These are phyloP conservation scores for Griposia aprilina DNA, from an alignment of 2,888 invertebrate genomes.

Conservation along the genomic window DNA sequence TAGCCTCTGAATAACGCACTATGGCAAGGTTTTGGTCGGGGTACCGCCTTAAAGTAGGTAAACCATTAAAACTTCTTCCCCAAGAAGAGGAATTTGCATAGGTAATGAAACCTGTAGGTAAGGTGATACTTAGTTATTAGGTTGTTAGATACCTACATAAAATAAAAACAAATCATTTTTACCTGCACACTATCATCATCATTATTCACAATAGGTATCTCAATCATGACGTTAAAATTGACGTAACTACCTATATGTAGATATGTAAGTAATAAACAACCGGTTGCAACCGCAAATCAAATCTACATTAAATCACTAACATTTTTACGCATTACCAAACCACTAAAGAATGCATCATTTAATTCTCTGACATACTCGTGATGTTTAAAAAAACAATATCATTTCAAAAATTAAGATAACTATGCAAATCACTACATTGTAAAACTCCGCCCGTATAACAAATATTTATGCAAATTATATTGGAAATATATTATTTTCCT, in stretches of 20 bases:
- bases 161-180: too few species aligned
- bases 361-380: slow-evolving; percentile 12
- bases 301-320: neutral
- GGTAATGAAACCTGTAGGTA: too few species aligned
- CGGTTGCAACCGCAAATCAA: neutral
- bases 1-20: too few species aligned
- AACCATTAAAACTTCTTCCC: too few species aligned
- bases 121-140: too few species aligned
- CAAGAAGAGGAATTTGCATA: too few species aligned
- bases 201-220: too few species aligned
- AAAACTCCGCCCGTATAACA: slow-evolving; percentile 54
- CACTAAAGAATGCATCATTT: slow-evolving; percentile 26
- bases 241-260: too few species aligned
- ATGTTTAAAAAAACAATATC: neutral
- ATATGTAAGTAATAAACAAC: neutral
- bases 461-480: slow-evolving; percentile 46
- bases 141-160: too few species aligned
- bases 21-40: too few species aligned
- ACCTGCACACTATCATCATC: neutral
- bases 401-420: slow-evolving; percentile 10
- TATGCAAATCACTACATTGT: slow-evolving; percentile 40
- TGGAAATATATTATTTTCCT: slow-evolving; percentile 42
- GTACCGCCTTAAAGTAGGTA: neutral
- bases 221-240: neutral
- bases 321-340: slow-evolving; percentile 29